Conservation (phyloP, 2,888 invertebrate species). For the Cephus sareptanus region DNA sequence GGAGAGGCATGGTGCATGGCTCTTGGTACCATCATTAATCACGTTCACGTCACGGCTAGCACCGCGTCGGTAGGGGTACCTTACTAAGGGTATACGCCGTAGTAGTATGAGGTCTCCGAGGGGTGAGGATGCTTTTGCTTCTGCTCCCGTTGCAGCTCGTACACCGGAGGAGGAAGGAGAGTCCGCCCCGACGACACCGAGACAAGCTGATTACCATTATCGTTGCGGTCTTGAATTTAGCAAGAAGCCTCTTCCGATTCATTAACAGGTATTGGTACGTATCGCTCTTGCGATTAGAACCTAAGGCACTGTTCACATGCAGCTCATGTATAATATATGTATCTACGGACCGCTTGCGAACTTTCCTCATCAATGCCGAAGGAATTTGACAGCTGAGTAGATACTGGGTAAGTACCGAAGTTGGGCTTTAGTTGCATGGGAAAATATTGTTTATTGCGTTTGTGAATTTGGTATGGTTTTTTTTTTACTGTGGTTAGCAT, state of each 20-base stretch:
- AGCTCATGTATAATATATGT: too few relatives aligned
- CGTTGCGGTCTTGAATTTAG: constrained; percentile 28
- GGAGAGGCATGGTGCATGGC: constrained; percentile 50
- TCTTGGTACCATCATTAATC: constrained; percentile 64
- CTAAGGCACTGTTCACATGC: too few relatives aligned
- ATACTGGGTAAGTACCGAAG: too few relatives aligned
- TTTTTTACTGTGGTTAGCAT: too few relatives aligned
- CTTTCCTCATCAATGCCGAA: too few relatives aligned
- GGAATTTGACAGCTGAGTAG: too few relatives aligned
- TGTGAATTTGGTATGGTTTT: too few relatives aligned
- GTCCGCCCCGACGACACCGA: constrained; percentile 43
- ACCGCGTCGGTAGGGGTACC: constrained; percentile 63
- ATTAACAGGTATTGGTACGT: too few relatives aligned
- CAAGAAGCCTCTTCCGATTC: constrained; percentile 25
- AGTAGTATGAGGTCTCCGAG: constrained; percentile 40
- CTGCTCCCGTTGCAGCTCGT: constrained; percentile 29
- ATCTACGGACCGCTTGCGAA: too few relatives aligned
- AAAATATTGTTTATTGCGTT: too few relatives aligned
- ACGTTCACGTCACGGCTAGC: constrained; percentile 63
- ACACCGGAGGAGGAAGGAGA: constrained; percentile 30
- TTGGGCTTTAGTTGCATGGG: too few relatives aligned
- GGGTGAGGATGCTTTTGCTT: constrained; percentile 45
- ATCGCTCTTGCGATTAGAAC: too few relatives aligned
- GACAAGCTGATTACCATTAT: constrained; percentile 54
- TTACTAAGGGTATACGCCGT: constrained; percentile 59